Evolutionary conservation across 2,113 vertebrate genomes (phyloP).

Genomic region (Coturnix japonica): DNA sequence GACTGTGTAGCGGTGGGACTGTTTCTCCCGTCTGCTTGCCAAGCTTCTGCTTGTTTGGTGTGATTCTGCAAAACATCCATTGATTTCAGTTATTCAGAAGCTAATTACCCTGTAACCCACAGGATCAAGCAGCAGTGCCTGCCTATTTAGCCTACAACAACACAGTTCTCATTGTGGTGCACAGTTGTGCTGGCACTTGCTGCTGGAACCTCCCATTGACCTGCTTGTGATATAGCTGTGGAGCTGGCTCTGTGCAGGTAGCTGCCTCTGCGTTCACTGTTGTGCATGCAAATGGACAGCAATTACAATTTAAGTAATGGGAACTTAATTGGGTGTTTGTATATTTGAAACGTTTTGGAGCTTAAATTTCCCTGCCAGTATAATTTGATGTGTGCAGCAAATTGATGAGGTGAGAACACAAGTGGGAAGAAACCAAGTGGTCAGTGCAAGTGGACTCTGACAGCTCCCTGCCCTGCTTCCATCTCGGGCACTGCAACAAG

Average conservation of each 20-base stretch:
- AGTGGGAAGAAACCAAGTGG: background rate
- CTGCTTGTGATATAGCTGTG: background rate
- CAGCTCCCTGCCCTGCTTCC: background rate
- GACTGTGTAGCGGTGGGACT: background rate
- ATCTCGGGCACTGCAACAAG: background rate
- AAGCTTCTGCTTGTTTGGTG: constrained; percentile 26
- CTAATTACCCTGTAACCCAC: constrained; percentile 43
- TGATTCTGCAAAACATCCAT: constrained; percentile 24
- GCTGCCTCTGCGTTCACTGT: background rate
- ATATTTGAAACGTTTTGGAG: background rate
- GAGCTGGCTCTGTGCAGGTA: background rate
- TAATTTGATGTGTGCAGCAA: background rate
- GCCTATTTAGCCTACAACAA: constrained; percentile 4
- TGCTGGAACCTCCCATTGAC: background rate
- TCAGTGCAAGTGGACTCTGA: background rate
- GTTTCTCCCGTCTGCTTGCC: constrained; percentile 17
- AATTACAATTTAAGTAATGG: background rate
- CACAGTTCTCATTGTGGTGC: background rate
- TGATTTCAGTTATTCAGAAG: constrained; percentile 50
- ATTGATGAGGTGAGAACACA: background rate
- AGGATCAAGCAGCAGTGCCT: constrained; percentile 20
- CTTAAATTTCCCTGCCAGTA: background rate
- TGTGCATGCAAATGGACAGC: background rate
- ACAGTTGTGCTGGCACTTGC: constrained; percentile 3
- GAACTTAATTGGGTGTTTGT: background rate